These are phyloP conservation scores for Patagioenas fasciata DNA, from an alignment of 2,113 vertebrate genomes.

Conservation along the genomic window DNA sequence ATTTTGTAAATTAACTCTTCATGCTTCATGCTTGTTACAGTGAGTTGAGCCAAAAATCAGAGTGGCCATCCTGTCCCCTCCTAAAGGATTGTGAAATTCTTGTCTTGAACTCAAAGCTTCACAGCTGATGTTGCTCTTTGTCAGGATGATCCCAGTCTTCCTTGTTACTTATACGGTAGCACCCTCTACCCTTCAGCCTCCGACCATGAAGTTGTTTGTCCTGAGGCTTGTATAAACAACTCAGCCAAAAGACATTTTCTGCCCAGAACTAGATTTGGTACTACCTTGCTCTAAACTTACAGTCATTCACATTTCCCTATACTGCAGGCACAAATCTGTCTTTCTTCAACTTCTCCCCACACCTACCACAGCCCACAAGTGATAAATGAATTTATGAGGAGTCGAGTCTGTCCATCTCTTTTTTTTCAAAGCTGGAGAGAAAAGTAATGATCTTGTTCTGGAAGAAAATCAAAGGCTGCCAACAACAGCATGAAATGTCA, in stretches of 20 bases:
- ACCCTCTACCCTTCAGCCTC: not conserved
- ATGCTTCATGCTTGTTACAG: not conserved
- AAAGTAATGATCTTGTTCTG: constrained; percentile 76
- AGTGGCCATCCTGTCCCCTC: not conserved
- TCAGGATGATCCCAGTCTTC: not conserved
- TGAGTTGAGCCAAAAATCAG: not conserved
- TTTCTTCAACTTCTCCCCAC: not conserved
- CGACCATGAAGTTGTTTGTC: not conserved
- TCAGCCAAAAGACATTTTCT: not conserved
- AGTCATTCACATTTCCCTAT: not conserved
- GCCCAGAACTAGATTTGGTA: not conserved
- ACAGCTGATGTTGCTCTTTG: not conserved
- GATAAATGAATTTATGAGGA: constrained; percentile 26
- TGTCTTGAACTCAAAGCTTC: not conserved
- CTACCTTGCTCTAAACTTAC: not conserved
- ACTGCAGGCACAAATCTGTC: not conserved
- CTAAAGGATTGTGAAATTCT: not conserved
- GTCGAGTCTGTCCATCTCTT: constrained; percentile 38
- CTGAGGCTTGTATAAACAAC: not conserved
- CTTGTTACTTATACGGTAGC: not conserved
- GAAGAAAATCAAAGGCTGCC: constrained; percentile 76
- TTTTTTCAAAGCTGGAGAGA: constrained; percentile 45
- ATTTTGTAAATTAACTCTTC: not conserved
- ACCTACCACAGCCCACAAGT: not conserved
- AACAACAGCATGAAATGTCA: constrained; percentile 71